Conservation (phyloP, 2,113 vertebrate species). For the Clupea harengus region DNA sequence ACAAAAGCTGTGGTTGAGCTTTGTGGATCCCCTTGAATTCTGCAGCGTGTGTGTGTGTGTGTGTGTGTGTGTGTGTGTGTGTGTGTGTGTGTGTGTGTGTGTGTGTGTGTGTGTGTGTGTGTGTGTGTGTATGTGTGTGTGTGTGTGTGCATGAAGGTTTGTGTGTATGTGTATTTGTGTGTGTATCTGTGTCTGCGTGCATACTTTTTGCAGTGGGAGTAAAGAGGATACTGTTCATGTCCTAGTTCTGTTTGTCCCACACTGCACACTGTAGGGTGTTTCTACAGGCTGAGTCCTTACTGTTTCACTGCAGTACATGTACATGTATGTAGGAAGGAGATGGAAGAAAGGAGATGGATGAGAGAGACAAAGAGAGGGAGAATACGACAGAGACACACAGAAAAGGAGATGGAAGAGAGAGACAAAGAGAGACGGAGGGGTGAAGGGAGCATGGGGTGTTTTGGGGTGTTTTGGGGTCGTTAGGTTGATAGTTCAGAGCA, state of each 20-base stretch:
- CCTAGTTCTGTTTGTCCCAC: too few relatives aligned
- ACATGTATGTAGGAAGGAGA: neutral
- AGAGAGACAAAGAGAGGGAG: neutral
- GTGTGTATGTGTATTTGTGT: too few relatives aligned
- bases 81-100: neutral
- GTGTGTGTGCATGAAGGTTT: too few relatives aligned
- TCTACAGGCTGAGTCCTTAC: too few relatives aligned
- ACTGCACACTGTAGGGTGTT: too few relatives aligned
- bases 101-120: neutral
- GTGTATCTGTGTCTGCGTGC: neutral
- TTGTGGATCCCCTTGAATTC: neutral
- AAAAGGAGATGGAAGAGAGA: neutral
- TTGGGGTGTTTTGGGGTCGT: neutral
- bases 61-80: constrained; percentile 22
- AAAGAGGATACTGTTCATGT: too few relatives aligned
- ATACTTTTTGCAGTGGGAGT: neutral
- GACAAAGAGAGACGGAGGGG: neutral
- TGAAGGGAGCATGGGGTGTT: neutral
- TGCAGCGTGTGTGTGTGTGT: neutral
- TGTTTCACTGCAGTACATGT: too few relatives aligned
- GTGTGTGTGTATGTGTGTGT: too few relatives aligned
- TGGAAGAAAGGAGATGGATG: neutral
- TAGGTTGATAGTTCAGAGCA: neutral
- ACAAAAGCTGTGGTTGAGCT: neutral
- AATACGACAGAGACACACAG: neutral